These are phyloP conservation scores for Branchipolynoe longqiensis DNA, from an alignment of 2,888 invertebrate genomes.

Conservation along the genomic window DNA sequence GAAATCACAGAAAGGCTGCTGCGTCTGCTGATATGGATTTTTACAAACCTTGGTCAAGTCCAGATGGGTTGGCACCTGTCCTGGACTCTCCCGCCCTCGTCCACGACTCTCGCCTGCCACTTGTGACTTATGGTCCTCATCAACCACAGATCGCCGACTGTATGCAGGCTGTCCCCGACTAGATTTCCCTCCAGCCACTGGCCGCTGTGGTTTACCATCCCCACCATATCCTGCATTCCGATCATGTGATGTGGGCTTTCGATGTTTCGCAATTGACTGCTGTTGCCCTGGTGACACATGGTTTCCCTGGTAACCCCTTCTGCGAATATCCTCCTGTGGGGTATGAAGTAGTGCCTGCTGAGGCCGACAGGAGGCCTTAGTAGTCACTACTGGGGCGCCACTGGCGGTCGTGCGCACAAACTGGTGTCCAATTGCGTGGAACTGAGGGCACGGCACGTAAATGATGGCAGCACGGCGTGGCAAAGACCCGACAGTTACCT, in stretches of 20 bases:
- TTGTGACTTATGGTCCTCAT: too few species aligned
- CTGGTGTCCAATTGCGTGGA: constrained; percentile 35
- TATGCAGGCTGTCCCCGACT: background rate
- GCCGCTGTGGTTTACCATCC: constrained; percentile 11
- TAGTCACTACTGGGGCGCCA: constrained; percentile 26
- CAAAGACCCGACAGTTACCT: constrained; percentile 85
- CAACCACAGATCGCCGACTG: too few species aligned
- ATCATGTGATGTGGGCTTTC: background rate
- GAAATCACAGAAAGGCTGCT: constrained; percentile 22
- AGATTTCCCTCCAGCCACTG: background rate
- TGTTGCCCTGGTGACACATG: background rate
- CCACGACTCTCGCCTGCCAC: constrained; percentile 15
- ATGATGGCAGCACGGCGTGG: constrained; percentile 90
- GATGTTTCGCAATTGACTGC: background rate
- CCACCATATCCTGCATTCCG: background rate
- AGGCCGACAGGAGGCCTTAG: constrained; percentile 37
- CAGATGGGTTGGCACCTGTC: constrained; percentile 12
- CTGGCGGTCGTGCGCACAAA: constrained; percentile 20
- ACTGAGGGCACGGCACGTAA: constrained; percentile 83
- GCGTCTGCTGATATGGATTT: too few species aligned
- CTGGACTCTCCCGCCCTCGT: constrained; percentile 43
- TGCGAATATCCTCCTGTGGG: constrained; percentile 7
- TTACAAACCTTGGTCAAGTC: constrained; percentile 26
- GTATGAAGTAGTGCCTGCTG: constrained; percentile 33
- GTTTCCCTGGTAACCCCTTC: background rate